phyloP scores from a whole-genome alignment of 2,888 invertebrate genomes.

The Hirtodrosophila histrioides region DNA sequence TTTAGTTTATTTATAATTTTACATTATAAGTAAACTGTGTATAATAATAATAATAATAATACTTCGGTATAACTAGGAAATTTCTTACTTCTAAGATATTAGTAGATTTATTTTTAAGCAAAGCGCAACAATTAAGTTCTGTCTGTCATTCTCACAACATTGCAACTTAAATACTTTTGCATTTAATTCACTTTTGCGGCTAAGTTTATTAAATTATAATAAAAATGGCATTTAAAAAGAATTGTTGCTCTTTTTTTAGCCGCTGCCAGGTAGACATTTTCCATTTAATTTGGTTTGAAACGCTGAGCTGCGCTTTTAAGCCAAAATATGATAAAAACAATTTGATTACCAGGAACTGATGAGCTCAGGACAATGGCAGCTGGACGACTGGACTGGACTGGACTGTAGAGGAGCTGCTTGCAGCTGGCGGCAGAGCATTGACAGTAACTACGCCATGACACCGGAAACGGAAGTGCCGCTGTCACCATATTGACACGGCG shows the following conservation, averaged over 20 bases:
- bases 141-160: no score
- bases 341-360: conserved; percentile 59
- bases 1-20: no score
- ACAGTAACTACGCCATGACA: conserved; percentile 45
- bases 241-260: conserved; percentile 3
- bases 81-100: no score
- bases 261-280: conserved; percentile 38
- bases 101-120: no score
- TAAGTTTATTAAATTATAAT: conserved; percentile 45
- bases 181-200: conserved; percentile 50
- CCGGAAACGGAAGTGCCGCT: conserved; percentile 76
- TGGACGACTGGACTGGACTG: conserved; percentile 4
- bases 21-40: no score
- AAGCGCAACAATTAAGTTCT: no score
- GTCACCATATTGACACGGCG: conserved; percentile 77
- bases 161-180: background rate
- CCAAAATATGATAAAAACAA: conserved; percentile 62
- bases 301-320: conserved; percentile 52
- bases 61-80: no score
- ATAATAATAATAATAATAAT: no score
- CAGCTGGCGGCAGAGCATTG: conserved; percentile 32
- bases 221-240: conserved; percentile 19
- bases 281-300: conserved; percentile 51
- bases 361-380: conserved; percentile 43
- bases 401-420: conserved; percentile 23